Evolutionary conservation across 2,888 invertebrate species (phyloP).

Genomic region (Schizaphis graminum): DNA sequence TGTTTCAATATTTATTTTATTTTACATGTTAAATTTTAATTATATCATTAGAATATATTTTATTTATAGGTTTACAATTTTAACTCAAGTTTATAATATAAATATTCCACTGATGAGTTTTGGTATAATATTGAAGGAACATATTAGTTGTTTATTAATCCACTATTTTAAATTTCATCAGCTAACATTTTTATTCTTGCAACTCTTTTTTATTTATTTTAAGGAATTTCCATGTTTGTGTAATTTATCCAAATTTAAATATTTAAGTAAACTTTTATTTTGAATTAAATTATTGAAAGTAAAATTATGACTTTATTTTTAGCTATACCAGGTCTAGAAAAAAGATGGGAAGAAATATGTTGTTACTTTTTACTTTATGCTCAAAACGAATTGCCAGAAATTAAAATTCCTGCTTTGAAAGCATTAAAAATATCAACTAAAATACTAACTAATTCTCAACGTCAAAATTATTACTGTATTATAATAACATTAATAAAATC

Average conservation of each 20-base stretch:
- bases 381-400: conserved; percentile 30
- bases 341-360: conserved; percentile 62
- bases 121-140: not conserved
- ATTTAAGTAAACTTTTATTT: not conserved
- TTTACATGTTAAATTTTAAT: not conserved
- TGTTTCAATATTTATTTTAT: not conserved
- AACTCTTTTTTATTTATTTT: not conserved
- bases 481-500: conserved; percentile 41
- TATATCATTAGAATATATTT: not conserved
- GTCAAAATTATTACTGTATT: conserved; percentile 51
- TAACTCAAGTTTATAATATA: not conserved
- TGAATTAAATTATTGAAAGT: not conserved
- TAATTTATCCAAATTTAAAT: not conserved
- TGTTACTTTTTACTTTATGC: conserved; percentile 59
- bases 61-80: not conserved
- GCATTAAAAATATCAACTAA: conserved; percentile 55
- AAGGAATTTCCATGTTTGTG: not conserved
- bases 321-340: conserved; percentile 56
- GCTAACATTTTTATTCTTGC: not conserved
- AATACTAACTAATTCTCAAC: conserved; percentile 55
- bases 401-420: conserved; percentile 55
- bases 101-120: not conserved
- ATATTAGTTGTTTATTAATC: not conserved
- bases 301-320: conserved; percentile 15
- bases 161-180: not conserved